Percentiles rank a stretch among this genome's conserved stretches.
Evolutionary conservation across 2,113 vertebrate genomes (phyloP).

Genomic region (chimpanzee (Pan troglodytes)): NHGRI_mPanTro3-v2.1_pri NC_072398.2:182167501-182168000

Average conservation of each 20-base stretch:
- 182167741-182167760: not conserved
- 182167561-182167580: not conserved
- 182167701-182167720: not conserved
- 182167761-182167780: not conserved
- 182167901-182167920: not conserved
- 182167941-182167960: not conserved
- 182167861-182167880: not conserved
- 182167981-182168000: not conserved
- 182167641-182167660: not conserved
- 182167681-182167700: not conserved
- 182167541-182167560: not conserved
- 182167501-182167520: not conserved
- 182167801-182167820: not conserved
- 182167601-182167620: not conserved
- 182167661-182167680: not conserved
- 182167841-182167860: not conserved
- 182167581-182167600: not conserved
- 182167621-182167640: not conserved
- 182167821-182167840: not conserved
- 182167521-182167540: not conserved
- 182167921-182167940: not conserved
- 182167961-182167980: not conserved
- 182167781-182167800: not conserved
- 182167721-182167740: not conserved
- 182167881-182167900: not conserved